Conservation (phyloP, 2,888 invertebrate species). For the Nineta flava region DNA sequence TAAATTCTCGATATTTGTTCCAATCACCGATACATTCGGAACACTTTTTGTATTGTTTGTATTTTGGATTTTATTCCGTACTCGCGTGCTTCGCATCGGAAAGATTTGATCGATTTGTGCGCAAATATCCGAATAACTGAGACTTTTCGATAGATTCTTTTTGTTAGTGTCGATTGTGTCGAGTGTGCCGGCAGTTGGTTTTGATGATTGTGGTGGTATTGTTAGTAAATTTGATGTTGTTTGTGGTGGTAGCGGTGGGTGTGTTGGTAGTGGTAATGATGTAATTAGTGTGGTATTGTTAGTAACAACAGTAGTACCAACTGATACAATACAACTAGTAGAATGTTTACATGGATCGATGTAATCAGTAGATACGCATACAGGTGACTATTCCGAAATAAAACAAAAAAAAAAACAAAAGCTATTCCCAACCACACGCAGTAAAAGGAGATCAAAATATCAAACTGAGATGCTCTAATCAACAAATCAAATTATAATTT, state of each 20-base stretch:
- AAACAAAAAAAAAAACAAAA: not conserved
- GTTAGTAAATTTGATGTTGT: no score
- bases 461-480: no score
- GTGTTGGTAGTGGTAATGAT: no score
- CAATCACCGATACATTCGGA: not conserved
- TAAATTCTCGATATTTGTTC: no score
- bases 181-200: not conserved
- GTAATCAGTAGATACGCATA: not conserved
- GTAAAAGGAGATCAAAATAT: not conserved
- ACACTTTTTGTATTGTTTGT: not conserved
- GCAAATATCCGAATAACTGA: slow-evolving; percentile 2
- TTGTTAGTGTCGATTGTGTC: not conserved
- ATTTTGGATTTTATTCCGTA: not conserved
- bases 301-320: not conserved
- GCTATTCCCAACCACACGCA: slow-evolving; percentile 1
- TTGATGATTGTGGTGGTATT: not conserved
- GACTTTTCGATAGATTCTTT: not conserved
- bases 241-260: no score
- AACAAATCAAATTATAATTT: no score
- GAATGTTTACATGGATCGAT: not conserved
- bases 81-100: not conserved
- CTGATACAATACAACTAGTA: not conserved
- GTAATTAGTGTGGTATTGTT: no score
- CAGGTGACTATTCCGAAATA: slow-evolving; percentile 1
- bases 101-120: slow-evolving; percentile 7